These are phyloP conservation scores for Rousettus madagascariensis DNA, from an alignment of 2,797 vertebrate genomes.

Conservation along the genomic window DNA sequence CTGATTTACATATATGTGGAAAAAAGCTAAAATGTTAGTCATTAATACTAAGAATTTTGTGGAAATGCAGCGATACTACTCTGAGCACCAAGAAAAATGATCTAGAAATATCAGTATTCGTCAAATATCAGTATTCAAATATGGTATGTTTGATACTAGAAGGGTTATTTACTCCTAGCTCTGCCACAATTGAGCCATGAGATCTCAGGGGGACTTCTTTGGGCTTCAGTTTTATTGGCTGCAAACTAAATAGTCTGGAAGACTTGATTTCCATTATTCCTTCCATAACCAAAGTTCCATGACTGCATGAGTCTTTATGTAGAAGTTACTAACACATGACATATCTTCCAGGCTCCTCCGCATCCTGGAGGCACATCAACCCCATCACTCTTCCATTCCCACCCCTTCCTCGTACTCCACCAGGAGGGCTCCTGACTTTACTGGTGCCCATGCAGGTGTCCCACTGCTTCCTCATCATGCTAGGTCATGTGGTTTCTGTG, in stretches of 20 bases:
- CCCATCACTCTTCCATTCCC: background rate
- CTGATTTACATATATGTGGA: background rate
- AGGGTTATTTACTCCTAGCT: background rate
- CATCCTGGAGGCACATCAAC: no score
- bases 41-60: background rate
- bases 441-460: background rate
- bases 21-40: constrained; percentile 27
- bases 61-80: background rate
- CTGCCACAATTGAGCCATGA: background rate
- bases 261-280: background rate
- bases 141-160: background rate
- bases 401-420: background rate
- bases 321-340: background rate
- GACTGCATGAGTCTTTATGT: background rate
- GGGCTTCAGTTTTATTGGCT: background rate
- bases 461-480: background rate
- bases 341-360: background rate
- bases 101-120: background rate
- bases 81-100: background rate
- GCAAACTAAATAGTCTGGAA: background rate
- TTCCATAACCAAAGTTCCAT: background rate
- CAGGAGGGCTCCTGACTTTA: background rate
- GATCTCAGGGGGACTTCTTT: background rate
- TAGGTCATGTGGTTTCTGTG: background rate
- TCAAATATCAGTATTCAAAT: background rate